Conservation (phyloP, 2,113 vertebrate species). For the Neogobius melanostomus region DNA sequence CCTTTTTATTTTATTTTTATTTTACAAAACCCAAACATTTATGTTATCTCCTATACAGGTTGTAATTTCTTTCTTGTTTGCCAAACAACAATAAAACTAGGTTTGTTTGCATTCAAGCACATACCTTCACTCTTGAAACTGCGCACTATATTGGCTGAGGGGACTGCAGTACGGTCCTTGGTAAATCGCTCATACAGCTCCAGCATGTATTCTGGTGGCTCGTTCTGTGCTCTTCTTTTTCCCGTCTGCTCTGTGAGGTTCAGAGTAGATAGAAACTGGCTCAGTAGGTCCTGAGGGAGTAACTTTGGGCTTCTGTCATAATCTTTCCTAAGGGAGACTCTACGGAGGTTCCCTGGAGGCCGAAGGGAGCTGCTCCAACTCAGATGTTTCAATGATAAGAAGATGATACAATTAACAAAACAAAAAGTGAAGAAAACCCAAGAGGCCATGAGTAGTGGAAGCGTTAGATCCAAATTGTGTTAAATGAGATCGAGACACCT, state of each 20-base stretch:
- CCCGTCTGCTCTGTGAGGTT: constrained; percentile 85
- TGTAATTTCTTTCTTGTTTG: background rate
- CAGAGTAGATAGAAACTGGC: constrained; percentile 86
- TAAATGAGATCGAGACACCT: constrained; percentile 48
- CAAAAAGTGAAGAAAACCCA: constrained; percentile 44
- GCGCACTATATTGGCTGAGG: constrained; percentile 87
- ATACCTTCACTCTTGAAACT: constrained; percentile 98
- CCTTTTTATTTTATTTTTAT: background rate
- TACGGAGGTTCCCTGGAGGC: constrained; percentile 73
- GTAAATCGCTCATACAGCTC: constrained; percentile 93
- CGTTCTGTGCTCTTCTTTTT: constrained; percentile 71
- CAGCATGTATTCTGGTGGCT: constrained; percentile 94
- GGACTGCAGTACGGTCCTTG: constrained; percentile 82
- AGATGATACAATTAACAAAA: constrained; percentile 46
- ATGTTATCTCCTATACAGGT: background rate
- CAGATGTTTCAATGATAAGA: constrained; percentile 60
- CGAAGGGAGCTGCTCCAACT: constrained; percentile 80
- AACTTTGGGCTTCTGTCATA: constrained; percentile 78
- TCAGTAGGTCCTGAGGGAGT: constrained; percentile 83
- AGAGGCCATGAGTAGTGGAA: constrained; percentile 62
- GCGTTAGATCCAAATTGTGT: constrained; percentile 42
- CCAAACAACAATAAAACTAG: background rate
- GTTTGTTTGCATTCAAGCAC: constrained; percentile 25
- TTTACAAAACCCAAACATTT: no score
- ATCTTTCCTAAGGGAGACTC: constrained; percentile 67